Evolutionary conservation across 2,888 invertebrate genomes (phyloP).

Genomic region (Vesta saturnalis): DNA sequence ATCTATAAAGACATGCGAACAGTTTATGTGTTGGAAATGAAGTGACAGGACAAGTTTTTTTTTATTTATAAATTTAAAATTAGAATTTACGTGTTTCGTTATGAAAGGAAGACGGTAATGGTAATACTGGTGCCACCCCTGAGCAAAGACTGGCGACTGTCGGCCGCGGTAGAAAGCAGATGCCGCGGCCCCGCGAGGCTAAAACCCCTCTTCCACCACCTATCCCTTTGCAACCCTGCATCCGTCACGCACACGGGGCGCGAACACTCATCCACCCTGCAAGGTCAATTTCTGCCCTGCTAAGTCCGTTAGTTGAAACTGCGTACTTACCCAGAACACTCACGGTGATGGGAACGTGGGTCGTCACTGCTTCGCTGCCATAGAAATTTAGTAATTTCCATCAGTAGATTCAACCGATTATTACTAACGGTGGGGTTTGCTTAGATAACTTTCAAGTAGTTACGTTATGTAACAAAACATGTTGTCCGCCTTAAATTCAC

Average conservation of each 20-base stretch:
- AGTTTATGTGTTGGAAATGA: too few relatives aligned
- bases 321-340: constrained; percentile 33
- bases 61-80: constrained; percentile 4
- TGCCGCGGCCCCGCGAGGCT: constrained; percentile 46
- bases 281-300: constrained; percentile 33
- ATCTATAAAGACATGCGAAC: constrained; percentile 13
- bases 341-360: constrained; percentile 32
- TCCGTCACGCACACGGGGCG: constrained; percentile 42
- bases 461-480: neutral
- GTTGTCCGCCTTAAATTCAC: neutral
- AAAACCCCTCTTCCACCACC: constrained; percentile 37
- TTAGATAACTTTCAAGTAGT: neutral
- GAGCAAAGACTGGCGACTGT: constrained; percentile 39
- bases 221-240: constrained; percentile 34
- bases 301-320: constrained; percentile 38
- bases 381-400: constrained; percentile 35
- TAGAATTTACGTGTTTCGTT: constrained; percentile 21
- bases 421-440: constrained; percentile 30
- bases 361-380: constrained; percentile 28
- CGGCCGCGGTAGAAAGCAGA: constrained; percentile 43
- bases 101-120: constrained; percentile 27
- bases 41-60: too few relatives aligned
- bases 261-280: constrained; percentile 38
- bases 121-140: constrained; percentile 39
- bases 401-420: constrained; percentile 34